Base-by-base conservation (phyloP, 1,140 invertebrate genomes). In the Mya arenaria region DNA sequence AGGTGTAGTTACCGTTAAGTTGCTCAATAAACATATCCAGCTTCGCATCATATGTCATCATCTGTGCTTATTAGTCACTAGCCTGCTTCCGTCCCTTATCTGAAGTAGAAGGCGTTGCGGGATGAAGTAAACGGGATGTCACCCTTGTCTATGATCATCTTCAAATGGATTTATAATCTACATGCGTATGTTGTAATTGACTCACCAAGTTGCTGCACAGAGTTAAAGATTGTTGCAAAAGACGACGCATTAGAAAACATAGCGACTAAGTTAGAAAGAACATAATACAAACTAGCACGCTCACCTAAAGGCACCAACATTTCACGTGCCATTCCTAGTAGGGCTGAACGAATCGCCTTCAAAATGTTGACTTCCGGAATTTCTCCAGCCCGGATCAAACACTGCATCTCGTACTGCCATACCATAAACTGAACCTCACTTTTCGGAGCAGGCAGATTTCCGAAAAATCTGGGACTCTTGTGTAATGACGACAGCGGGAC, bases 231-330 rank as follows among this genome's bases (percentile, higher is more conserved):
- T 39, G 58, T 6, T 28, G 30, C 28, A 62, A 62, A 15, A 36
- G 62, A 23, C 25, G 62, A 65, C 19, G 62, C 62, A 4, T 65
- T 28, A 37, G 62, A 65, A 65, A 37, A 65, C 62, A 37, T 65
- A 65, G 30, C 19, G 13, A 37, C 62, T n/a, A 65, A 28, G 36
- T 65, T 65, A 65, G 13, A n/a, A 3, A 65, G 13, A 6, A 65
- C 41, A 3, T 37, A 34, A n/a, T 6, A 1, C 15, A 39, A n/a
- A 65, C 34, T 65, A 17, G 62, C 62, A 36, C 4, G n/a, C 19
- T 65, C 17, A 6, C 62, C 36, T n/a, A 65, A 36, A 4, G 62
- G 30, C 41, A 65, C 19, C 2, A 37, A 37, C 36, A 65, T 37
- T 17, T 37, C 25, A n/a, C 62, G 4, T 19, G 62, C 32, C 23